A percentile compares a stretch with the other conserved stretches of the same genome.
phyloP scores from a whole-genome alignment of 2,113 vertebrate species.

The Climacteris rufus region DNA sequence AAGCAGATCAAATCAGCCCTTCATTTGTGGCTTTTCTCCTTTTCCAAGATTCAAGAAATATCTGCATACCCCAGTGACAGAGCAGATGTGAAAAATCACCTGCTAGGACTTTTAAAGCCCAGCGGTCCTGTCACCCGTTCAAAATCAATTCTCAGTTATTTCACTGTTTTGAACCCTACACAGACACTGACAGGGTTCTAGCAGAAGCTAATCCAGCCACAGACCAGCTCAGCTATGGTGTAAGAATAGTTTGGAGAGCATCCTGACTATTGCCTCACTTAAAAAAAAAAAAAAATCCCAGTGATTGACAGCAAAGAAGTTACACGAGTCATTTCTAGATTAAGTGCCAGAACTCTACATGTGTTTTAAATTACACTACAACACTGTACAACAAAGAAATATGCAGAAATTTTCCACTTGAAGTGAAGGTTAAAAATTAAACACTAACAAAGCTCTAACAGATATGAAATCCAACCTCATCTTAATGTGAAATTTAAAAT shows the following conservation, averaged over 20 bases:
- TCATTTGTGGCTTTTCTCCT: background rate
- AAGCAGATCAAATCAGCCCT: slow-evolving; percentile 26
- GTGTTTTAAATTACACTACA: slow-evolving; percentile 52
- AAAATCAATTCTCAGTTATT: slow-evolving; percentile 10
- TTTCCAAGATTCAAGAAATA: background rate
- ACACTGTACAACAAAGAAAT: slow-evolving; percentile 47
- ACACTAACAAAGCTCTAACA: slow-evolving; percentile 16
- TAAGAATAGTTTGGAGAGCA: background rate
- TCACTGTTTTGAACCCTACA: background rate
- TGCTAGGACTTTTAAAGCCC: slow-evolving; percentile 7
- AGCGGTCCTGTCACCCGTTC: background rate
- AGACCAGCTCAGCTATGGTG: background rate
- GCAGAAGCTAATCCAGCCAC: background rate
- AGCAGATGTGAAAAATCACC: slow-evolving; percentile 53
- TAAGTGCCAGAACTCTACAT: slow-evolving; percentile 30
- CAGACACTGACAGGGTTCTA: background rate
- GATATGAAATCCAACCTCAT: slow-evolving; percentile 19
- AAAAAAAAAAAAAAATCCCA: background rate
- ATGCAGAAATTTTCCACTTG: slow-evolving; percentile 44
- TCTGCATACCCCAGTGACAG: background rate
- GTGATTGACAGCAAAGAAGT: slow-evolving; percentile 33
- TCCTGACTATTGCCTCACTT: background rate
- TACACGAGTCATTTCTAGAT: slow-evolving; percentile 13
- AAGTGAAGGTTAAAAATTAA: slow-evolving; percentile 59
- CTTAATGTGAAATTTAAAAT: background rate